These are phyloP conservation scores for Virgularia gustaviana DNA, from an alignment of 92 coral and sea anemone genomes.

Conservation along the genomic window DNA sequence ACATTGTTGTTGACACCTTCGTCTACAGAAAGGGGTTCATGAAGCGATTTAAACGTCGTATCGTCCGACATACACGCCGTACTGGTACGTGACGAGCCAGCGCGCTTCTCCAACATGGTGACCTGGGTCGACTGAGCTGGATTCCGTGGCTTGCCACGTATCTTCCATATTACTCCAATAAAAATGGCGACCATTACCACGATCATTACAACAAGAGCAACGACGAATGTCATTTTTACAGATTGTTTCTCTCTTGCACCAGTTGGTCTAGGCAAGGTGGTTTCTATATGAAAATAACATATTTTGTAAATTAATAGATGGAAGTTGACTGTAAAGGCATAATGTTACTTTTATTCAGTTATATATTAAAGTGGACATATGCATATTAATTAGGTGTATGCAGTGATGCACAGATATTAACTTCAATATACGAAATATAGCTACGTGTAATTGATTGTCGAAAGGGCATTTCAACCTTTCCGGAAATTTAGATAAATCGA, in stretches of 20 bases:
- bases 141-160: constrained; percentile 73
- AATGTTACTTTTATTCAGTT: too few relatives aligned
- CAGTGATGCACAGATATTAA: too few relatives aligned
- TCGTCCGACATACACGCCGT: constrained; percentile 91
- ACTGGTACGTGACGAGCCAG: constrained; percentile 63
- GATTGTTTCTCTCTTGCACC: constrained; percentile 34
- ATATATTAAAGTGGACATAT: too few relatives aligned
- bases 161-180: constrained; percentile 64
- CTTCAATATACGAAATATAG: too few relatives aligned
- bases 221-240: constrained; percentile 76
- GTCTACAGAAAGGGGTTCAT: constrained; percentile 21
- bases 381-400: too few relatives aligned
- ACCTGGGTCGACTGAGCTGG: not conserved
- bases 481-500: too few relatives aligned
- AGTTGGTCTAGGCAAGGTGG: constrained; percentile 53
- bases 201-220: constrained; percentile 68
- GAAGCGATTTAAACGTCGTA: constrained; percentile 64
- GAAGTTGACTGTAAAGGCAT: too few relatives aligned
- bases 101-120: constrained; percentile 21
- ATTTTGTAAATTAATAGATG: too few relatives aligned
- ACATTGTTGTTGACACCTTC: constrained; percentile 27
- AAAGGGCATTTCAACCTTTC: too few relatives aligned
- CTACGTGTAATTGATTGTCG: too few relatives aligned
- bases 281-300: constrained; percentile 29
- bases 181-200: constrained; percentile 67